Conservation (phyloP, 1,140 invertebrate genomes). For the Drosophila teissieri region DNA sequence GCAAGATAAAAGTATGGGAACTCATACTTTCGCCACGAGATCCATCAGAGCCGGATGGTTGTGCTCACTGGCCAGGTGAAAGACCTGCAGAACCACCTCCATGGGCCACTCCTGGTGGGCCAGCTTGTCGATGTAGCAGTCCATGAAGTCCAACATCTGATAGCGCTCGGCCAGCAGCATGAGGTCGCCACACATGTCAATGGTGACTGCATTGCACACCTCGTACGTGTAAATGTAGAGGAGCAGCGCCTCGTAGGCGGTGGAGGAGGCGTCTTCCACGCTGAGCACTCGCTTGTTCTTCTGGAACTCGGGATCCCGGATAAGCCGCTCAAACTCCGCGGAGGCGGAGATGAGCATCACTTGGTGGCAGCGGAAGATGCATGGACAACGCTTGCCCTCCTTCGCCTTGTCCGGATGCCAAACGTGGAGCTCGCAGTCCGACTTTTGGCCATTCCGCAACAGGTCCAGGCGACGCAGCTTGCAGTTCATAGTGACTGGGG, state of each 20-base stretch:
- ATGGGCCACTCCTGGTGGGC: constrained; percentile 46
- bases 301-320: constrained; percentile 32
- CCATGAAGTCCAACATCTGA: constrained; percentile 48
- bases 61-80: constrained; percentile 45
- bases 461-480: constrained; percentile 63
- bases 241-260: constrained; percentile 56
- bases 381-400: constrained; percentile 9
- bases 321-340: constrained; percentile 45
- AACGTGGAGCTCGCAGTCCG: constrained; percentile 63
- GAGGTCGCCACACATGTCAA: constrained; percentile 51
- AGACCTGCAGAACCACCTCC: constrained; percentile 43
- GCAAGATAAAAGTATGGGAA: not conserved
- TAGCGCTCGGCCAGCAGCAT: constrained; percentile 41
- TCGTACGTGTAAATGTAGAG: constrained; percentile 69
- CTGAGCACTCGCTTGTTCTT: constrained; percentile 20
- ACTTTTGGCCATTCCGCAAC: constrained; percentile 40
- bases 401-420: constrained; percentile 13
- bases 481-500: constrained; percentile 51
- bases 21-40: constrained; percentile 35
- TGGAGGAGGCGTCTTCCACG: constrained; percentile 52
- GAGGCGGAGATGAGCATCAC: constrained; percentile 56
- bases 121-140: constrained; percentile 44
- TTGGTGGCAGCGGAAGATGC: constrained; percentile 51
- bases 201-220: constrained; percentile 36
- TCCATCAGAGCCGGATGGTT: constrained; percentile 29